Conservation (phyloP, 2,797 vertebrate genomes). For the Anguilla megastoma region DNA sequence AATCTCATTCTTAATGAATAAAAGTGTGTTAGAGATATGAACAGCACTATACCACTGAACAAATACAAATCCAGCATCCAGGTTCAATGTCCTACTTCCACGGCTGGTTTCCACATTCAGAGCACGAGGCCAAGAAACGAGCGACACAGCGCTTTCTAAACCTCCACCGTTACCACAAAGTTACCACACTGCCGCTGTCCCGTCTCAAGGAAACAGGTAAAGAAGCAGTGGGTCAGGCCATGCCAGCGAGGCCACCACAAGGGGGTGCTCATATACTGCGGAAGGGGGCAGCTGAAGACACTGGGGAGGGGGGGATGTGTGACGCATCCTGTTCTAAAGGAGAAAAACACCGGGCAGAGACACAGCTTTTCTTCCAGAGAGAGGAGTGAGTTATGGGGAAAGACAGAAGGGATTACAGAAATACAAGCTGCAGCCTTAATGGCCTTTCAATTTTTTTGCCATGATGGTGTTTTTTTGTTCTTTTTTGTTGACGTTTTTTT, state of each 20-base stretch:
- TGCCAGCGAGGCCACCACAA: conserved; percentile 20
- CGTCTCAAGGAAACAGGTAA: neutral
- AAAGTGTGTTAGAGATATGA: neutral
- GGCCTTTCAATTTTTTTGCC: neutral
- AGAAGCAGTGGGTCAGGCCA: neutral
- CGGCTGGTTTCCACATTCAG: neutral
- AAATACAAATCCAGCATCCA: neutral
- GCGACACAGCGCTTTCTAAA: neutral
- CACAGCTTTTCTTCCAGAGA: neutral
- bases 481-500: conserved; percentile 41
- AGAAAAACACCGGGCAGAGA: neutral
- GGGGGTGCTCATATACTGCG: conserved; percentile 32
- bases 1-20: neutral
- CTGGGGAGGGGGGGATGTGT: neutral
- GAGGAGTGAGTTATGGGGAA: neutral
- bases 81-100: neutral
- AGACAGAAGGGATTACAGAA: neutral
- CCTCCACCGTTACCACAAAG: neutral
- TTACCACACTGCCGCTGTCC: neutral
- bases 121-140: neutral
- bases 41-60: neutral
- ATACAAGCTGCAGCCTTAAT: neutral
- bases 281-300: neutral
- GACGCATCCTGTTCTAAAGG: conserved; percentile 11
- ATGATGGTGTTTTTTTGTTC: conserved; percentile 11